Conservation (phyloP, 2,113 vertebrate species). For the Sylvilagus bachmani region DNA sequence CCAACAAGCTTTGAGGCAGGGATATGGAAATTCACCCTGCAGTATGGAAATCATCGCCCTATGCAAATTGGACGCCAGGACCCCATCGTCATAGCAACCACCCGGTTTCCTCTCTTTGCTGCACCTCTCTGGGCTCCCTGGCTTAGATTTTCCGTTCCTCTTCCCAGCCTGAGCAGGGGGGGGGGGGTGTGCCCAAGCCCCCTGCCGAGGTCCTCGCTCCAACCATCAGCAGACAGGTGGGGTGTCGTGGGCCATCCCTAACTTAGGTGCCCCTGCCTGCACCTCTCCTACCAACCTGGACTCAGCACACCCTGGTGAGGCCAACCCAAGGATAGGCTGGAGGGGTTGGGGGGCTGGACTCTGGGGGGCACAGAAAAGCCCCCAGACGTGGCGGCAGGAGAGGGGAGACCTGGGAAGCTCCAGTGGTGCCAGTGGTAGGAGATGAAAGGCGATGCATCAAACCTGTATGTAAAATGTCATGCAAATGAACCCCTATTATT, state of each 20-base stretch:
- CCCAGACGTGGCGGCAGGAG: neutral
- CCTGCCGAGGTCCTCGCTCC: neutral
- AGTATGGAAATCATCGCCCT: slow-evolving; percentile 96
- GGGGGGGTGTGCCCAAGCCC: slow-evolving; percentile 17
- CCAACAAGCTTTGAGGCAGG: slow-evolving; percentile 89
- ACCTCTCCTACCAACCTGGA: neutral
- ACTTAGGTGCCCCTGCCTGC: neutral
- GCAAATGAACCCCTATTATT: slow-evolving; percentile 80
- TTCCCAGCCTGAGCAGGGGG: slow-evolving; percentile 35
- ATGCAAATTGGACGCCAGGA: slow-evolving; percentile 93
- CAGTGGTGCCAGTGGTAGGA: neutral
- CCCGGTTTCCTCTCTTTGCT: slow-evolving; percentile 66
- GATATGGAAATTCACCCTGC: slow-evolving; percentile 95
- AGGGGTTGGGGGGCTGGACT: neutral
- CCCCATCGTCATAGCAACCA: slow-evolving; percentile 88
- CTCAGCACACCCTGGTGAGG: neutral
- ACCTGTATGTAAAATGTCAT: slow-evolving; percentile 77
- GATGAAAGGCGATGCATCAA: slow-evolving; percentile 54
- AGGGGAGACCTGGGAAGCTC: neutral
- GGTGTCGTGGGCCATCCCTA: accelerated
- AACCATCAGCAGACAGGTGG: neutral
- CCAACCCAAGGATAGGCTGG: neutral
- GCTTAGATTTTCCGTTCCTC: slow-evolving; percentile 63
- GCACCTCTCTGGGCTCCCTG: slow-evolving; percentile 50
- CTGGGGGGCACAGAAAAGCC: neutral